Conservation (phyloP, 2,113 vertebrate species). For the Sinosuthora webbiana region DNA sequence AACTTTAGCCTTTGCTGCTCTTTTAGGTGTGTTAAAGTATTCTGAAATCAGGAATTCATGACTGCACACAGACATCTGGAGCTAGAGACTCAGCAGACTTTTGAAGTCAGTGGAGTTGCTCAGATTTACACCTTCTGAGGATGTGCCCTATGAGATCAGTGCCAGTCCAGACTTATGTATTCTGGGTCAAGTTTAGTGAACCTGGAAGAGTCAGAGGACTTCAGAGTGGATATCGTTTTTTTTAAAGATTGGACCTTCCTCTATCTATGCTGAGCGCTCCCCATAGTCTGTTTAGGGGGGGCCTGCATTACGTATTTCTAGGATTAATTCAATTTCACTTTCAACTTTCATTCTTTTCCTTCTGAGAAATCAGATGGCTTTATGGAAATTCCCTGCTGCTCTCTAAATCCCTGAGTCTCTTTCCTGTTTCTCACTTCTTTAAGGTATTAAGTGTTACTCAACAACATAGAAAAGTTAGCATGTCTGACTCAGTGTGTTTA, state of each 20-base stretch:
- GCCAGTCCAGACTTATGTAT: not conserved
- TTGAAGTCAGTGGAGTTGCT: not conserved
- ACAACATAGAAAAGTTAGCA: not conserved
- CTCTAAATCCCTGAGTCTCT: slow-evolving; percentile 31
- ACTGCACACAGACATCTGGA: not conserved
- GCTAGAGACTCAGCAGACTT: not conserved
- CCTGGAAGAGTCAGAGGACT: not conserved
- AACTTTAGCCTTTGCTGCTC: not conserved
- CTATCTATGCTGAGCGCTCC: not conserved
- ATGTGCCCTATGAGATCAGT: slow-evolving; percentile 24
- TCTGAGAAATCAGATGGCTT: slow-evolving; percentile 35
- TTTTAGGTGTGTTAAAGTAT: not conserved
- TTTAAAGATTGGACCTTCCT: slow-evolving; percentile 1
- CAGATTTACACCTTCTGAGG: slow-evolving; percentile 39
- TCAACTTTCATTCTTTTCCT: slow-evolving; percentile 16
- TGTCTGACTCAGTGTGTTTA: slow-evolving; percentile 1
- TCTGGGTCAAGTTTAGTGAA: slow-evolving; percentile 14
- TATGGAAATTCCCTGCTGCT: slow-evolving; percentile 29
- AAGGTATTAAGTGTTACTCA: slow-evolving; percentile 29
- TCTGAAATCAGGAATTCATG: not conserved
- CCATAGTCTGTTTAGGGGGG: not conserved
- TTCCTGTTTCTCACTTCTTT: slow-evolving; percentile 50
- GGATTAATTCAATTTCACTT: slow-evolving; percentile 34
- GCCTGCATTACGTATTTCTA: not conserved
- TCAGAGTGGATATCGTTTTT: not conserved